Evolutionary conservation across 2,113 vertebrate species (phyloP).

Genomic region (Sebastes fasciatus): DNA sequence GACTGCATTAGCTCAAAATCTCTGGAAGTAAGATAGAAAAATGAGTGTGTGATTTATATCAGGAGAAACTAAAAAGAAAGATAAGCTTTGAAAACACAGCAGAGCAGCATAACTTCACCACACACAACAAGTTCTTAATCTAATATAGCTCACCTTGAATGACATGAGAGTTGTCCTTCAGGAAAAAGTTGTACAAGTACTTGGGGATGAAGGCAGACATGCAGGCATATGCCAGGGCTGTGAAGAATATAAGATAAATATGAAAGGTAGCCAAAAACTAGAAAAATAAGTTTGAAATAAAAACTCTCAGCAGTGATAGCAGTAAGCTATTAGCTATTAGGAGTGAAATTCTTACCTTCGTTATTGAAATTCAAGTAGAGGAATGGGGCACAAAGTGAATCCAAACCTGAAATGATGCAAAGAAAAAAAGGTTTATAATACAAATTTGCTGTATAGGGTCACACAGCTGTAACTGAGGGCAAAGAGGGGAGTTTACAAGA

Average conservation of each 20-base stretch:
- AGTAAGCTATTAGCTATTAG: background rate
- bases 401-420: slow-evolving; percentile 87
- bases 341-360: slow-evolving; percentile 86
- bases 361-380: slow-evolving; percentile 99
- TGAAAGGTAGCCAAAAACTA: slow-evolving; percentile 1
- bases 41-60: background rate
- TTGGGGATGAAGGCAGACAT: slow-evolving; percentile 99
- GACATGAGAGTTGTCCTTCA: slow-evolving; percentile 99
- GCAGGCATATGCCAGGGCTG: slow-evolving; percentile 96
- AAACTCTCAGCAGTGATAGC: background rate
- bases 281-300: background rate
- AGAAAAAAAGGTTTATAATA: background rate
- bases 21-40: background rate
- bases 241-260: slow-evolving; percentile 21
- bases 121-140: background rate
- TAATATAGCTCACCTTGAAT: slow-evolving; percentile 91
- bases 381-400: slow-evolving; percentile 98
- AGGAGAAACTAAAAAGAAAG: background rate
- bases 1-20: slow-evolving; percentile 17
- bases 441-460: background rate
- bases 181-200: slow-evolving; percentile 98
- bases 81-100: background rate
- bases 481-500: background rate
- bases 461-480: background rate
- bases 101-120: background rate